phyloP scores from a whole-genome alignment of 2,113 vertebrate species.

The Larimichthys crocea region DNA sequence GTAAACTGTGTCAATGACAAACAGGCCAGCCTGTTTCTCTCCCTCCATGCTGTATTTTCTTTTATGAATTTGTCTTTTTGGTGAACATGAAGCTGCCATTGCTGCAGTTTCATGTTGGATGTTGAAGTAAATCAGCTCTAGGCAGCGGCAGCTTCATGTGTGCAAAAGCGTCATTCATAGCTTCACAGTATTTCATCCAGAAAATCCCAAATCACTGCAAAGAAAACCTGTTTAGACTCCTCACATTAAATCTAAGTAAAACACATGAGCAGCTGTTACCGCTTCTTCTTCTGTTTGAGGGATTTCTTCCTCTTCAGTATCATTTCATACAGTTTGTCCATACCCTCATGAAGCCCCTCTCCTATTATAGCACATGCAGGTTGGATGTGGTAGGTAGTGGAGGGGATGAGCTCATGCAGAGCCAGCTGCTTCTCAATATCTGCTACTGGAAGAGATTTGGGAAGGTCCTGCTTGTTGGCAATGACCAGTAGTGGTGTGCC shows the following conservation, averaged over 20 bases:
- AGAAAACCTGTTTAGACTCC: constrained; percentile 25
- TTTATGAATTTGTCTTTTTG: constrained; percentile 19
- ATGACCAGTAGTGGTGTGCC: constrained; percentile 96
- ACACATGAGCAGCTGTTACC: constrained; percentile 78
- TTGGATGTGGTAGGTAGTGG: constrained; percentile 95
- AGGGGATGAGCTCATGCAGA: constrained; percentile 92
- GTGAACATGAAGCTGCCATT: not conserved
- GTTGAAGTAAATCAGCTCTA: too few relatives aligned
- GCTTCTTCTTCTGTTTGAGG: constrained; percentile 96
- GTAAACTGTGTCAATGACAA: constrained; percentile 51
- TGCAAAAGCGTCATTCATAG: constrained; percentile 16
- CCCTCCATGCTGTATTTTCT: constrained; percentile 6
- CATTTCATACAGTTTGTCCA: constrained; percentile 99
- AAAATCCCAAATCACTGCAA: constrained; percentile 21
- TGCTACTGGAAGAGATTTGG: constrained; percentile 91
- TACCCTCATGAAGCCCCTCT: constrained; percentile 96
- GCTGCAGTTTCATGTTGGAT: too few relatives aligned
- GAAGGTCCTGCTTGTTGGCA: constrained; percentile 98
- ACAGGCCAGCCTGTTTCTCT: constrained; percentile 74
- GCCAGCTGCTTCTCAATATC: constrained; percentile 98
- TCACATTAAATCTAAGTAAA: not conserved
- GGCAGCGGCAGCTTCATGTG: not conserved
- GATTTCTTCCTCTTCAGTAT: constrained; percentile 94
- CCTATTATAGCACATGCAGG: constrained; percentile 98
- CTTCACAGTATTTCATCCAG: constrained; percentile 38